Percentiles rank a stretch among this genome's conserved stretches.
phyloP scores from a whole-genome alignment of 2,113 vertebrate genomes.

The Okapia johnstoni region DNA sequence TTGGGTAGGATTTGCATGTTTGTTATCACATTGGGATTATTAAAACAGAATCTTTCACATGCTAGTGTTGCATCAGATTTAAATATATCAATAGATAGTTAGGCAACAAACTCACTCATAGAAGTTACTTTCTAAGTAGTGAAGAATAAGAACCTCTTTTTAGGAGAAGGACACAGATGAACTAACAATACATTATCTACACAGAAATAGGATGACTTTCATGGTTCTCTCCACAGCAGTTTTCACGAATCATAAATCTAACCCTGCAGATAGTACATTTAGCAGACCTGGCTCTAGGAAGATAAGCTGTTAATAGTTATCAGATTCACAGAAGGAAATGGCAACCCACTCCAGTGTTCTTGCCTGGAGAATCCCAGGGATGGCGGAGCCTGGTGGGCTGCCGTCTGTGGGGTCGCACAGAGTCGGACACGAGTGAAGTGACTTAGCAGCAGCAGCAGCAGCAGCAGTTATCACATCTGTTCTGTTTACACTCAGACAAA shows the following conservation, averaged over 20 bases:
- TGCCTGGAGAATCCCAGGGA: not conserved
- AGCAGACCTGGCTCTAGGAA: not conserved
- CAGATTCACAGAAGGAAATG: not conserved
- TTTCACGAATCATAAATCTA: not conserved
- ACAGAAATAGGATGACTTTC: not conserved
- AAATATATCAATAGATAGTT: not conserved
- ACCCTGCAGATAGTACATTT: not conserved
- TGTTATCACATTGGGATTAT: not conserved
- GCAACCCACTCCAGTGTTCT: not conserved
- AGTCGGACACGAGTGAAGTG: rapidly evolving
- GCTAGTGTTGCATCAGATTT: not conserved
- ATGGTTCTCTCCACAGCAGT: not conserved
- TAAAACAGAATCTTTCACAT: not conserved
- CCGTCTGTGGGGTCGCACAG: rapidly evolving
- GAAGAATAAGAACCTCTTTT: not conserved
- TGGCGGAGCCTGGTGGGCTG: not conserved
- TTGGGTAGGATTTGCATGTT: not conserved
- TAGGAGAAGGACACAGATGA: not conserved
- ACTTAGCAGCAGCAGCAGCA: not conserved
- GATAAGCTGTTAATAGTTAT: not conserved
- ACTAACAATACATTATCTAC: not conserved
- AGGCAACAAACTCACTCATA: not conserved
- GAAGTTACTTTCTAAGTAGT: no score
- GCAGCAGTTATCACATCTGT: not conserved
- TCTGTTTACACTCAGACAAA: not conserved